Evolutionary conservation across 2,113 vertebrate species (phyloP).

Genomic region (Apteryx mantelli): DNA sequence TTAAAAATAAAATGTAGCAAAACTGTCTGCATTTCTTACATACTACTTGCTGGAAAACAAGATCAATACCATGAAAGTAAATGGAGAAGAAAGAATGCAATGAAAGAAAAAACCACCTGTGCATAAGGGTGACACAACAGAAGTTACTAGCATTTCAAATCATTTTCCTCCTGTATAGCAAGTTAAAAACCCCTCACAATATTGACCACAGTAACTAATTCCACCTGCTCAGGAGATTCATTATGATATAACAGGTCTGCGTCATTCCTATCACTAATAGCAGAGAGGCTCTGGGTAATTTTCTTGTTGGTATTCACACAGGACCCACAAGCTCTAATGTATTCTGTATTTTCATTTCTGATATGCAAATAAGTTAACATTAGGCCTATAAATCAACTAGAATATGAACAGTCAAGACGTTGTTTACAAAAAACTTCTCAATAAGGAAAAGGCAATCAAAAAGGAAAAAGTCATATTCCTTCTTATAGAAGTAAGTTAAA

Average conservation of each 20-base stretch:
- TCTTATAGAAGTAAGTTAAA: not conserved
- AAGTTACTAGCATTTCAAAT: not conserved
- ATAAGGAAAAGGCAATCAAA: not conserved
- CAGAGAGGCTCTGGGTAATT: not conserved
- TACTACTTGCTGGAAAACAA: not conserved
- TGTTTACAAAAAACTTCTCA: not conserved
- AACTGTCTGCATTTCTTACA: not conserved
- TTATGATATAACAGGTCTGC: not conserved
- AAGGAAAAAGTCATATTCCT: not conserved
- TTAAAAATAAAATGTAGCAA: not conserved
- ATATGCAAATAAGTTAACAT: not conserved
- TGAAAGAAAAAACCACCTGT: not conserved
- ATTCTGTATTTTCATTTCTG: not conserved
- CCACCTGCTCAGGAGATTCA: not conserved
- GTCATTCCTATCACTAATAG: not conserved
- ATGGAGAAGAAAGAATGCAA: not conserved
- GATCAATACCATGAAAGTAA: not conserved
- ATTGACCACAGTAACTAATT: not conserved
- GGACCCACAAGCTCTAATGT: not conserved
- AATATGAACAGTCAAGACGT: not conserved
- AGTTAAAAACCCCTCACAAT: not conserved
- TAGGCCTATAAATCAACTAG: not conserved
- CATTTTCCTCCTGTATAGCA: not conserved
- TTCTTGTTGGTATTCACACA: not conserved
- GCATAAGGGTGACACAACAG: not conserved